Evolutionary conservation across 2,888 invertebrate genomes (phyloP).

Genomic region (Catocala nupta): DNA sequence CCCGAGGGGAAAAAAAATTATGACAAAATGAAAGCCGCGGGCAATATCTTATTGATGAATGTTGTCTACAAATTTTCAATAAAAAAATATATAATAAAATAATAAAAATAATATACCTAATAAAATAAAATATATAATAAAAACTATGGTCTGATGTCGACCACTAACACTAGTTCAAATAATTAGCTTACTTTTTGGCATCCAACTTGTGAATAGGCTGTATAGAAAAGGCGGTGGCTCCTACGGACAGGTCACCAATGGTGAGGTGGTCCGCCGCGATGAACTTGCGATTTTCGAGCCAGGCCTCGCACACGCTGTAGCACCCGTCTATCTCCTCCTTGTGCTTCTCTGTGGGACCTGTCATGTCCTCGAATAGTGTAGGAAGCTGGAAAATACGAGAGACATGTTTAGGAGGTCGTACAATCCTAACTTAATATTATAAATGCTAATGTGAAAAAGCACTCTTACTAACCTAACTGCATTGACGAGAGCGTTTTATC

Average conservation of each 20-base stretch:
- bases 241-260: constrained; percentile 61
- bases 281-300: constrained; percentile 37
- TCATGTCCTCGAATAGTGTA: constrained; percentile 43
- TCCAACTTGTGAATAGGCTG: constrained; percentile 54
- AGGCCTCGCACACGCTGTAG: constrained; percentile 51
- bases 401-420: too few relatives aligned
- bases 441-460: too few relatives aligned
- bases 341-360: constrained; percentile 34
- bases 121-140: too few relatives aligned
- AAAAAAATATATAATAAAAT: too few relatives aligned
- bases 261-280: constrained; percentile 53
- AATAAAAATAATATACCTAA: too few relatives aligned
- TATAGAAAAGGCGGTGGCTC: constrained; percentile 52
- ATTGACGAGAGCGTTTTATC: too few relatives aligned
- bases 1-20: too few relatives aligned
- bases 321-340: constrained; percentile 43
- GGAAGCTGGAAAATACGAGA: constrained; percentile 44
- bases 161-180: background rate
- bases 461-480: too few relatives aligned
- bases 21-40: too few relatives aligned
- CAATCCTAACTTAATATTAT: too few relatives aligned
- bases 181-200: constrained; percentile 48
- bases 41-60: background rate
- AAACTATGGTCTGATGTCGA: background rate
- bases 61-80: background rate